Evolutionary conservation across 2,888 invertebrate genomes (phyloP), one percentile per base, ranked within the genome.

Genomic region (Spodoptera exigua): DNA sequence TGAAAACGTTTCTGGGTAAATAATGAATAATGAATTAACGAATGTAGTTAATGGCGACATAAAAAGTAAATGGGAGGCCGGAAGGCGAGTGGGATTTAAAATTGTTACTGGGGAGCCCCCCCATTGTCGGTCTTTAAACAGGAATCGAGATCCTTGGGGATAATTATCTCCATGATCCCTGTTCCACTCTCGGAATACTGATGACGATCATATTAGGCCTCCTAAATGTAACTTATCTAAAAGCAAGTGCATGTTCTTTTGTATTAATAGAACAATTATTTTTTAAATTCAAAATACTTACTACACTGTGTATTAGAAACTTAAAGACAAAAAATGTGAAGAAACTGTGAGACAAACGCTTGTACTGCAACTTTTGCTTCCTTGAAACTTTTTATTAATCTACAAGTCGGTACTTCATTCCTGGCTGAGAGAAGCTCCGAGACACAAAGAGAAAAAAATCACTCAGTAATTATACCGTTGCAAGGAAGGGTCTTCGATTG

Each of bases 401-500:
- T 70, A 72, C 74, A 77, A 79, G 55, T 80, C 76, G 65, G 80
- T 84, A 82, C 84, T 86, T 79, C 76, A 84, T 84, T 83, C 75
- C 82, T 79, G 77, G 70, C 71, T 27, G 9, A 27, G 27, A 74
- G 69, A 61, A 70, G 70, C 73, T 70, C 68, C 61, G 69, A 77
- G 61, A 80, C 72, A 80, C 77, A 82, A 80, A 81, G 82, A 80
- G 82, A 82, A 78, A 81, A 82, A 81, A 69, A 62, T 60, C 72
- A 76, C 73, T 71, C 70, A 61, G 84, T 88, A 89, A 90, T 89
- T 90, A 90, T 87, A 84, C 86, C 80, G 82, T 81, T 85, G 84
- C 83, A 82, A 80, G 80, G 83, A 83, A 86, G 84, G 86, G 85
- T 82, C 80, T 86, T 87, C 87, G 87, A 90, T 90, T 90, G 89